A percentile compares a stretch with the other conserved stretches of the same genome.
Evolutionary conservation across 2,888 invertebrate species (phyloP).

Genomic region (Gisinianus flammeolus): DNA sequence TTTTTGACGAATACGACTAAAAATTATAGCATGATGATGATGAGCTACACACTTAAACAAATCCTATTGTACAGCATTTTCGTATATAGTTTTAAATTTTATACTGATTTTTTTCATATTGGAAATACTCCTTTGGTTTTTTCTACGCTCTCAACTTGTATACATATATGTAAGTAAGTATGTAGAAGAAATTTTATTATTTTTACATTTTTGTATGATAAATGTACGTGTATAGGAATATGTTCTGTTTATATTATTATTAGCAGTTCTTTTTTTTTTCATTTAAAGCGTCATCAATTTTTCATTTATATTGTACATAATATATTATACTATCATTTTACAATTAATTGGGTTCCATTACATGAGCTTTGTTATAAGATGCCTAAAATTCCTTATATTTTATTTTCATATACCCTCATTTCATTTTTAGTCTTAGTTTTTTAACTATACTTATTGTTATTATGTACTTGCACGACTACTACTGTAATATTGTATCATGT

Average conservation of each 20-base stretch:
- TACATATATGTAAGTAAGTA: not conserved
- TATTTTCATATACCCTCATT: not conserved
- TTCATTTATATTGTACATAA: not conserved
- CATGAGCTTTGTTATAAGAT: not conserved
- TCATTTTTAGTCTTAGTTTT: not conserved
- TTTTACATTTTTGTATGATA: too few relatives aligned
- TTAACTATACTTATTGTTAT: not conserved
- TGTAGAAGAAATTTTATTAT: not conserved
- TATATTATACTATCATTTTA: not conserved
- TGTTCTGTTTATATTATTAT: not conserved
- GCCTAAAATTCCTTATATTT: too few relatives aligned
- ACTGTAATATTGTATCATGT: not conserved
- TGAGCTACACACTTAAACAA: too few relatives aligned
- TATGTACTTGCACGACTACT: not conserved
- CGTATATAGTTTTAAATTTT: too few relatives aligned
- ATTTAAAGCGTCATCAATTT: not conserved
- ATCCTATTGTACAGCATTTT: too few relatives aligned
- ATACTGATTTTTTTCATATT: too few relatives aligned
- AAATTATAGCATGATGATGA: too few relatives aligned
- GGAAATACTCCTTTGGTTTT: constrained; percentile 1
- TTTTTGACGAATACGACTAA: too few relatives aligned
- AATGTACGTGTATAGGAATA: not conserved
- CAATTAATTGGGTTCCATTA: not conserved
- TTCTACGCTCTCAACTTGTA: not conserved
- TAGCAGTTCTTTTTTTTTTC: not conserved